phyloP scores from a whole-genome alignment of 1,140 invertebrate species.

The Cydia fagiglandana region DNA sequence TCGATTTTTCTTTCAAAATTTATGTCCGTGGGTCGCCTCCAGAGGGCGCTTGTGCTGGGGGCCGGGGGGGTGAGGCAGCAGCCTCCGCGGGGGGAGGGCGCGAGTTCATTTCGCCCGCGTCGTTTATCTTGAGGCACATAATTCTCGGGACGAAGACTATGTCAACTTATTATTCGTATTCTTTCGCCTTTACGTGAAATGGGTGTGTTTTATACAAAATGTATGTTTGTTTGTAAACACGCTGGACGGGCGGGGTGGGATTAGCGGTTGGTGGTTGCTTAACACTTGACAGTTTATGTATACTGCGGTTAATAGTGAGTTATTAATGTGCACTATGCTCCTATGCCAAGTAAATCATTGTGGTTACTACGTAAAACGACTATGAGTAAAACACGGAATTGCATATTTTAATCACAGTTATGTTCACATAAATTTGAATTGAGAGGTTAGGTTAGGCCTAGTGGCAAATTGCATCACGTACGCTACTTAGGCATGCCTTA shows the following conservation, averaged over 20 bases:
- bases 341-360: background rate
- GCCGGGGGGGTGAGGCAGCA: slow-evolving; percentile 38
- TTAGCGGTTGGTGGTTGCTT: background rate
- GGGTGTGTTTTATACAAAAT: slow-evolving; percentile 61
- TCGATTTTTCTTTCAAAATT: slow-evolving; percentile 77
- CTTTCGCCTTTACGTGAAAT: slow-evolving; percentile 79
- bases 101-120: slow-evolving; percentile 80
- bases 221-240: slow-evolving; percentile 39
- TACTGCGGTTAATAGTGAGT: background rate
- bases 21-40: slow-evolving; percentile 62
- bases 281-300: background rate
- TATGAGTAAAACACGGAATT: background rate
- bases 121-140: slow-evolving; percentile 80
- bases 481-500: background rate
- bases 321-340: slow-evolving; percentile 25
- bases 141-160: slow-evolving; percentile 78
- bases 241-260: background rate
- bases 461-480: background rate
- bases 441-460: no score
- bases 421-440: background rate
- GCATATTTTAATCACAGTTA: background rate
- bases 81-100: slow-evolving; percentile 48
- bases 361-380: background rate
- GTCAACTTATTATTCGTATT: slow-evolving; percentile 81
- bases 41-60: slow-evolving; percentile 47